phyloP scores from a whole-genome alignment of 2,888 invertebrate genomes.

The Drosophila acutilabella region DNA sequence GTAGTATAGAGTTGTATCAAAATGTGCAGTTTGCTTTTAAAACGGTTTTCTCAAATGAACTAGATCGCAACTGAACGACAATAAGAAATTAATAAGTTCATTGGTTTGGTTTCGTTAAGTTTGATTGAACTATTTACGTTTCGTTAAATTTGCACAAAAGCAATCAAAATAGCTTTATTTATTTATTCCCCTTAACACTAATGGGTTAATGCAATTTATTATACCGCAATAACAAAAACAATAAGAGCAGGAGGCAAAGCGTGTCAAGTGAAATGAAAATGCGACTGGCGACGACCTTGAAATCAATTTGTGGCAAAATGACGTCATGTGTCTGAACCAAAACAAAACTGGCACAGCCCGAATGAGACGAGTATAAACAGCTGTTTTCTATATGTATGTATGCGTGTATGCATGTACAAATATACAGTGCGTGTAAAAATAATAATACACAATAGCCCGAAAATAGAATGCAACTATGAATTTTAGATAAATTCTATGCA shows the following conservation, averaged over 20 bases:
- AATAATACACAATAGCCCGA: conserved; percentile 10
- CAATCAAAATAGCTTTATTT: conserved; percentile 15
- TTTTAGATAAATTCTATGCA: conserved; percentile 28
- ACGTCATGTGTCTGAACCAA: conserved; percentile 60
- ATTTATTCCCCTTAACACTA: conserved; percentile 9
- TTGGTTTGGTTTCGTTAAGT: background rate
- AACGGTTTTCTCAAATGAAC: background rate
- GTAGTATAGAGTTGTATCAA: no score
- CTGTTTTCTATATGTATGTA: conserved; percentile 41
- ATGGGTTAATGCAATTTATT: conserved; percentile 64
- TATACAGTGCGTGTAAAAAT: conserved; percentile 30
- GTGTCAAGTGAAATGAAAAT: conserved; percentile 79
- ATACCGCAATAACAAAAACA: conserved; percentile 21
- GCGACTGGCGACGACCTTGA: conserved; percentile 71
- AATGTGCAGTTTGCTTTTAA: background rate
- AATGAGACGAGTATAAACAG: conserved; percentile 51
- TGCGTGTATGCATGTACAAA: background rate
- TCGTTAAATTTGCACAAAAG: background rate
- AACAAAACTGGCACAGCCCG: conserved; percentile 52
- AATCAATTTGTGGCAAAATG: conserved; percentile 71
- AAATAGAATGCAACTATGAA: conserved; percentile 46
- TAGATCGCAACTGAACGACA: background rate
- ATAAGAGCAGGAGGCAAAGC: conserved; percentile 47
- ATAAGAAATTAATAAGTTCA: background rate
- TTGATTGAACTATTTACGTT: background rate